Percentiles rank a stretch among this genome's conserved stretches.
Conservation (phyloP, 2,113 vertebrate species). For the Scophthalmus maximus region DNA sequence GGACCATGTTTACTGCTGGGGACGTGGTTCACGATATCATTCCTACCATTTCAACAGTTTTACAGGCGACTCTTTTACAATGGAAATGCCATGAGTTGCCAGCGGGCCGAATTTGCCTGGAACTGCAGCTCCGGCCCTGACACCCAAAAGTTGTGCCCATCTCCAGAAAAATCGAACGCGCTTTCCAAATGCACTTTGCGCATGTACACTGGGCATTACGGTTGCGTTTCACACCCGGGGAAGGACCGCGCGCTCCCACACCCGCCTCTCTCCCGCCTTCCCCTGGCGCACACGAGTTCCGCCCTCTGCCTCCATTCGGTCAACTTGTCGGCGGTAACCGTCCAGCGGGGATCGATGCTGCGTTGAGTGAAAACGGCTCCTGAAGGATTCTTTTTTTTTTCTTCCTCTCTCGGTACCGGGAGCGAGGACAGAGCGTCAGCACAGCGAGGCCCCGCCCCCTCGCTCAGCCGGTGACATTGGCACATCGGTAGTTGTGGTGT, state of each 20-base stretch:
- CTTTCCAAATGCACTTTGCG: not conserved
- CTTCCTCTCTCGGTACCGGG: not conserved
- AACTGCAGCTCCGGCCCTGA: too few relatives aligned
- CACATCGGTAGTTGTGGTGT: constrained; percentile 9
- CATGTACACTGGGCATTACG: constrained; percentile 48
- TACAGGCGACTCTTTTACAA: too few relatives aligned
- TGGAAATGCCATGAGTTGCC: too few relatives aligned
- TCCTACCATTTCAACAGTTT: too few relatives aligned
- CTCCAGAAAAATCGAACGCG: not conserved
- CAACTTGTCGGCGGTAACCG: constrained; percentile 17
- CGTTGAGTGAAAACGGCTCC: not conserved
- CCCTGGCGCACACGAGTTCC: constrained; percentile 33
- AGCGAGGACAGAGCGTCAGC: constrained; percentile 30
- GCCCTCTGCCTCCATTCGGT: not conserved
- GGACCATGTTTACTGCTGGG: too few relatives aligned
- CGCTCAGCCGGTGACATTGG: constrained; percentile 61
- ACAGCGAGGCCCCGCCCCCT: constrained; percentile 9
- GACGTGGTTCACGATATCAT: too few relatives aligned
- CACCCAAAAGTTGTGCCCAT: not conserved
- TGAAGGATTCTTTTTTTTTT: not conserved
- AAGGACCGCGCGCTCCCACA: constrained; percentile 44
- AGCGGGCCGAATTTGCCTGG: too few relatives aligned
- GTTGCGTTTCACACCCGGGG: constrained; percentile 63
- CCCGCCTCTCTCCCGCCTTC: constrained; percentile 58
- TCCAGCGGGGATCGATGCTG: too few relatives aligned